A percentile compares a stretch with the other conserved stretches of the same genome.
Evolutionary conservation across 2,888 invertebrate genomes (phyloP).

Genomic region (Chironomus riparius): DNA sequence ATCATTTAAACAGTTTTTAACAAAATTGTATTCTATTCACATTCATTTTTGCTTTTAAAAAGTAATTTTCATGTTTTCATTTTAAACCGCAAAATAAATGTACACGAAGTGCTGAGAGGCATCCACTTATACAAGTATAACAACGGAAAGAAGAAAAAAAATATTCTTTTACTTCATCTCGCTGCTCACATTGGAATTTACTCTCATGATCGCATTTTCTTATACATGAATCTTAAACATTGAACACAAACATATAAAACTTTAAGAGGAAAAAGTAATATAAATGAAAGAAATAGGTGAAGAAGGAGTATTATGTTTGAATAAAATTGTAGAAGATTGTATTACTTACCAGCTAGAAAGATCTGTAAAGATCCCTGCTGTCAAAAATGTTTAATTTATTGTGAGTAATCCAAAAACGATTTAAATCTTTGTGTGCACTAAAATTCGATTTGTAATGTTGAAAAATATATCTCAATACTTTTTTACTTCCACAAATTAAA

Average conservation of each 20-base stretch:
- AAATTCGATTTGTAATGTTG: no score
- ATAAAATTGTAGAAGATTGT: neutral
- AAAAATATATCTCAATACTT: no score
- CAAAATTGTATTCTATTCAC: no score
- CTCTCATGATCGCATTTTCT: neutral
- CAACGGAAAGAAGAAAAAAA: neutral
- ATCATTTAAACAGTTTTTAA: no score
- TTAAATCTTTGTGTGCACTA: no score
- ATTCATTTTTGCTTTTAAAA: no score
- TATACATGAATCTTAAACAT: neutral
- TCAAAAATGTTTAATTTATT: no score
- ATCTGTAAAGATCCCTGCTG: neutral
- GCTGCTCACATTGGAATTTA: neutral
- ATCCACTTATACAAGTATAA: no score
- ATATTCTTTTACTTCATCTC: neutral
- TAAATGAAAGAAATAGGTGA: neutral
- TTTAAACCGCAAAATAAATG: no score
- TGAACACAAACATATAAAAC: neutral
- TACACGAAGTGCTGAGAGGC: no score
- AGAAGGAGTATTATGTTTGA: neutral
- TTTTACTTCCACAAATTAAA: neutral
- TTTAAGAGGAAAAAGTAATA: neutral
- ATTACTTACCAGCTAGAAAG: neutral
- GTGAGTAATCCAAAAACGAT: no score
- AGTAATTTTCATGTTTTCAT: no score